A percentile compares a stretch with the other conserved stretches of the same genome.
These are phyloP conservation scores for Neosilurus hyrtlii DNA, from an alignment of 2,797 vertebrate genomes.

Conservation along the genomic window DNA sequence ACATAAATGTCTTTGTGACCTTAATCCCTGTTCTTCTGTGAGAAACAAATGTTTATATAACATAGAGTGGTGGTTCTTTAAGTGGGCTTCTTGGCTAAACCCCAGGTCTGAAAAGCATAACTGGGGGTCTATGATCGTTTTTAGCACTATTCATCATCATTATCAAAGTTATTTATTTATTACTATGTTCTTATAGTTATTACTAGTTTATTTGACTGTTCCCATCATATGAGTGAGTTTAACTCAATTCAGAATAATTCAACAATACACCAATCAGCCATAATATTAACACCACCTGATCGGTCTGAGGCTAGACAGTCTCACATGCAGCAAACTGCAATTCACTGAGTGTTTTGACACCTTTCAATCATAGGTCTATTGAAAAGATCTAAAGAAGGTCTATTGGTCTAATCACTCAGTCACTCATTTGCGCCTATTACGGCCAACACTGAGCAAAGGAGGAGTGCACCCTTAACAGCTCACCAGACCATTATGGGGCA, in stretches of 20 bases:
- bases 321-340: too few relatives aligned
- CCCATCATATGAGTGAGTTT: neutral
- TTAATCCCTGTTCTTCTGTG: neutral
- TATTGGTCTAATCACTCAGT: neutral
- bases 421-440: too few relatives aligned
- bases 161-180: neutral
- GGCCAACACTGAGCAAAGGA: too few relatives aligned
- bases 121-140: neutral
- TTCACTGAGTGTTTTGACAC: too few relatives aligned
- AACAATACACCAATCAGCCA: too few relatives aligned
- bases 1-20: too few relatives aligned
- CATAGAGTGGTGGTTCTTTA: neutral
- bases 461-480: too few relatives aligned
- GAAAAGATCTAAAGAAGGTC: too few relatives aligned
- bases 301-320: too few relatives aligned
- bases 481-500: too few relatives aligned
- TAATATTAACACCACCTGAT: too few relatives aligned
- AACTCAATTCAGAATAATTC: neutral
- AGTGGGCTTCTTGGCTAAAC: neutral
- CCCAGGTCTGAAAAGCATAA: neutral
- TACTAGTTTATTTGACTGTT: neutral
- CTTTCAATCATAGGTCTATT: too few relatives aligned
- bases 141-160: neutral
- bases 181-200: neutral
- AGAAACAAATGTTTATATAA: conserved; percentile 1